These are phyloP conservation scores for Orycteropus afer DNA, from an alignment of 2,113 vertebrate genomes.

Conservation along the genomic window DNA sequence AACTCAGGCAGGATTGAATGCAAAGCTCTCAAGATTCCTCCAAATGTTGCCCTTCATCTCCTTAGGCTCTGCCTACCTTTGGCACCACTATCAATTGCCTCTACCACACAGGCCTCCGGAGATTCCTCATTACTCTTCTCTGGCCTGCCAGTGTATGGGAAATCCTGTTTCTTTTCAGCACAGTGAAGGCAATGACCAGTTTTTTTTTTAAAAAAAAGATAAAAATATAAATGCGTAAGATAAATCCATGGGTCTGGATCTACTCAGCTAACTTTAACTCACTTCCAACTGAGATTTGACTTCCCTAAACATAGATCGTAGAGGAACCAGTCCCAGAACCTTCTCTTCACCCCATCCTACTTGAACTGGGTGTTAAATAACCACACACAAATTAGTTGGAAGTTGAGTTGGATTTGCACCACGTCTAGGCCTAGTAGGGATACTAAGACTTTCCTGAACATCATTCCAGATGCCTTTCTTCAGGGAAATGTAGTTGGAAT, in stretches of 20 bases:
- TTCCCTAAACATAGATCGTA: neutral
- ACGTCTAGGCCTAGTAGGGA: neutral
- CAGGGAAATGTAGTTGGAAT: neutral
- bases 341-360: neutral
- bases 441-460: constrained; percentile 1
- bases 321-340: neutral
- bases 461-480: neutral
- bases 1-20: neutral
- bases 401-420: neutral
- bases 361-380: neutral
- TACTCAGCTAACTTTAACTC: neutral
- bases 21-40: neutral
- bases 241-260: neutral
- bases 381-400: neutral
- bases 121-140: neutral
- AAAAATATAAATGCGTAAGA: neutral
- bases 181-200: neutral
- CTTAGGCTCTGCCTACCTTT: neutral
- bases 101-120: neutral
- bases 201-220: neutral
- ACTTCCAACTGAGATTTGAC: neutral
- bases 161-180: neutral
- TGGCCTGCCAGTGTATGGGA: neutral
- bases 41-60: neutral
- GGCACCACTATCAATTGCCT: neutral